Percentiles rank a stretch among this genome's conserved stretches.
Evolutionary conservation across 2,797 vertebrate genomes (phyloP).

Genomic region (Garrulus glandarius): DNA sequence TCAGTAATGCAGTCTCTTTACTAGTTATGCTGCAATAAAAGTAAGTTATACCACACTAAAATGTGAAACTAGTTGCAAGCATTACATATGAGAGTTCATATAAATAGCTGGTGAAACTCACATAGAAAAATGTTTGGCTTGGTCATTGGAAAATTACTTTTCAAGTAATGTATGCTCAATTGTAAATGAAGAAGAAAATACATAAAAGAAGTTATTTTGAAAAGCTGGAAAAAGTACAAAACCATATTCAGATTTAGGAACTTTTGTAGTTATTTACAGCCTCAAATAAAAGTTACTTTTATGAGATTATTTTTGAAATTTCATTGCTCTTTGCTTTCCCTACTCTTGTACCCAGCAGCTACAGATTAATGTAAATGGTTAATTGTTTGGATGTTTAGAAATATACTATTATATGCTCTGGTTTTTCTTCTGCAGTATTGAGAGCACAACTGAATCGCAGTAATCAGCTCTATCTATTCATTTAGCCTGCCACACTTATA

Average conservation of each 20-base stretch:
- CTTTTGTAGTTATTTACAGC: not conserved
- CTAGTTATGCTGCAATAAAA: not conserved
- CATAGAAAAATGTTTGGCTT: not conserved
- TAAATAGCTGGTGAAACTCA: not conserved
- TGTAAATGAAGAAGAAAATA: not conserved
- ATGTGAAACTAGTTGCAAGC: not conserved
- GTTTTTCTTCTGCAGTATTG: not conserved
- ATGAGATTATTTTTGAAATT: not conserved
- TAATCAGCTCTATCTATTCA: not conserved
- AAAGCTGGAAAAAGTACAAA: not conserved
- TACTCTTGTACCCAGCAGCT: not conserved
- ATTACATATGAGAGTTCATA: not conserved
- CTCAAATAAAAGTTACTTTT: not conserved
- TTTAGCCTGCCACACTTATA: not conserved
- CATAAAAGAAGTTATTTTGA: not conserved
- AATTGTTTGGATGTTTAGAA: not conserved
- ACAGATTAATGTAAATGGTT: not conserved
- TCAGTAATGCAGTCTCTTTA: not conserved
- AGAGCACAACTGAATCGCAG: not conserved
- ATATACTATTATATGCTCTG: not conserved
- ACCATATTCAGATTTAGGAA: not conserved
- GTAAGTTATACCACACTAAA: not conserved
- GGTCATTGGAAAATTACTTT: not conserved
- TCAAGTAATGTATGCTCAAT: not conserved
- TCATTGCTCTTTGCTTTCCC: not conserved